phyloP scores from a whole-genome alignment of 2,113 vertebrate species.

The Tympanuchus pallidicinctus region DNA sequence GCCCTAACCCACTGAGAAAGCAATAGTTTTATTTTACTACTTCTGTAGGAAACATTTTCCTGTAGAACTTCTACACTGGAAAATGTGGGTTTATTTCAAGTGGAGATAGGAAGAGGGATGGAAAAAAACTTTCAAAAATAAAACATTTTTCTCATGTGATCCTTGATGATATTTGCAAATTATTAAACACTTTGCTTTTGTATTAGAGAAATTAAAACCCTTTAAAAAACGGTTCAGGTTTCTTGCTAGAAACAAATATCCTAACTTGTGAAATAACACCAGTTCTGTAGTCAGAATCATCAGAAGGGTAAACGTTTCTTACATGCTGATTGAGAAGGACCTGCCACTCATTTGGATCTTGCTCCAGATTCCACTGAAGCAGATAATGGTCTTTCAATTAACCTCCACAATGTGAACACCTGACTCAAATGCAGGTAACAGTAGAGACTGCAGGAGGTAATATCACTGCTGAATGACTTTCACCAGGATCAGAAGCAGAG shows the following conservation, averaged over 20 bases:
- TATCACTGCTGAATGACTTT: background rate
- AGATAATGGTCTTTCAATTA: background rate
- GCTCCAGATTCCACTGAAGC: background rate
- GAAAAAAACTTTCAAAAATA: background rate
- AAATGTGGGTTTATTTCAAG: background rate
- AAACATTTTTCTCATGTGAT: background rate
- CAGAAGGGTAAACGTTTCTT: constrained; percentile 39
- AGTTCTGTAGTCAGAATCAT: background rate
- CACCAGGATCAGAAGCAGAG: background rate
- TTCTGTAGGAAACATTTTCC: background rate
- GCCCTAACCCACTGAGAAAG: background rate
- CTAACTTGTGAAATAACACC: constrained; percentile 23
- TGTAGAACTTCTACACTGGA: background rate
- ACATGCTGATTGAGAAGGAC: background rate
- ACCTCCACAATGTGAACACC: background rate
- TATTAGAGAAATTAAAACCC: background rate
- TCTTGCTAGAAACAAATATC: constrained; percentile 29
- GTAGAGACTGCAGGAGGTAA: background rate
- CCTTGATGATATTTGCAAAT: background rate
- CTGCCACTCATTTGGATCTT: background rate
- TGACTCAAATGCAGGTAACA: background rate
- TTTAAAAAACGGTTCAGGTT: constrained; percentile 9
- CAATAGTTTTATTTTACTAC: background rate
- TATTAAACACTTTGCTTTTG: background rate
- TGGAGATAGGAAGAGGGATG: background rate